phyloP scores from a whole-genome alignment of 2,113 vertebrate genomes.

The Trichechus manatus region DNA sequence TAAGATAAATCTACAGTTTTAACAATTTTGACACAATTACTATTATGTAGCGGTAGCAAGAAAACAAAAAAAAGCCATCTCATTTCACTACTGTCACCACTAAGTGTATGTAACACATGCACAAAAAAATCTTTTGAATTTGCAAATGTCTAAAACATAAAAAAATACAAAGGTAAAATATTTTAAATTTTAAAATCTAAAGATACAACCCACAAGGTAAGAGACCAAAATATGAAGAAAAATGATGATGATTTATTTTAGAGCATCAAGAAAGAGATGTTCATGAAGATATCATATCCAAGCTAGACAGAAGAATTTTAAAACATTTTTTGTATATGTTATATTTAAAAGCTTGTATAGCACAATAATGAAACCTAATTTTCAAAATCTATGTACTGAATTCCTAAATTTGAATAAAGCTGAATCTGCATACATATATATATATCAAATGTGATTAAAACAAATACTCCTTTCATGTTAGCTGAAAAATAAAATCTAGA shows the following conservation, averaged over 20 bases:
- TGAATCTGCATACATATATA: not conserved
- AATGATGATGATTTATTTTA: slow-evolving; percentile 7
- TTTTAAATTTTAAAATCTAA: not conserved
- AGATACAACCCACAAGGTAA: not conserved
- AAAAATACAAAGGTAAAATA: not conserved
- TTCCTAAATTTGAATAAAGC: not conserved
- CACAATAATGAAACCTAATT: slow-evolving; percentile 6
- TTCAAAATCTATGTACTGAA: slow-evolving; percentile 7
- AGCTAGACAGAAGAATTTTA: slow-evolving; percentile 3
- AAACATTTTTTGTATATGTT: not conserved
- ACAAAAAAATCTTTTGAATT: not conserved
- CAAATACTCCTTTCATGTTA: too few relatives aligned
- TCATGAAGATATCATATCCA: not conserved
- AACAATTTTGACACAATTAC: not conserved
- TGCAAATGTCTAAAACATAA: not conserved
- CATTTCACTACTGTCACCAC: not conserved
- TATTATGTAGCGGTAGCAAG: not conserved
- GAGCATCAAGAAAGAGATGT: not conserved
- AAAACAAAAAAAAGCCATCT: not conserved
- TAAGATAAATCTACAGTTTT: not conserved
- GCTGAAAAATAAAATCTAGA: too few relatives aligned
- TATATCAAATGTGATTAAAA: too few relatives aligned
- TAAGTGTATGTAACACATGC: not conserved
- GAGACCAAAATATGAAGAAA: not conserved
- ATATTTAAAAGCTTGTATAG: slow-evolving; percentile 35